Conservation (phyloP, 2,888 invertebrate genomes). For the Macaria liturata region DNA sequence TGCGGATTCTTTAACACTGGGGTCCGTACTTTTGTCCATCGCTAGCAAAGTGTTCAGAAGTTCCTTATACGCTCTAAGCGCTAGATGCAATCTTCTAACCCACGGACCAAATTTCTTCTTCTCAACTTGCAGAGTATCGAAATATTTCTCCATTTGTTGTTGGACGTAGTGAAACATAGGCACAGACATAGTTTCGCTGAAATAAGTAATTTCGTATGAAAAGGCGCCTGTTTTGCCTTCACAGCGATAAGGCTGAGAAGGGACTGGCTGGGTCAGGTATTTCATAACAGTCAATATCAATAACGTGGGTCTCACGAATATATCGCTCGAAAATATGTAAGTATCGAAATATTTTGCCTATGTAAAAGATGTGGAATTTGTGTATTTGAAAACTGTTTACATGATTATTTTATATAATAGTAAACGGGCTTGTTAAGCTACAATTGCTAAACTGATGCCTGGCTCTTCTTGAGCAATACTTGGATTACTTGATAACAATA, state of each 20-base stretch:
- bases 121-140: slow-evolving; percentile 92
- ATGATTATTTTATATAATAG: too few relatives aligned
- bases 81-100: slow-evolving; percentile 94
- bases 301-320: slow-evolving; percentile 21
- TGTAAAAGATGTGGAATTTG: too few relatives aligned
- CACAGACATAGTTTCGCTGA: slow-evolving; percentile 95
- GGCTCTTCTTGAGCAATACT: too few relatives aligned
- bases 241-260: slow-evolving; percentile 6
- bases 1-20: slow-evolving; percentile 89
- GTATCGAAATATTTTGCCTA: not conserved
- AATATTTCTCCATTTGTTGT: slow-evolving; percentile 93
- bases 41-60: slow-evolving; percentile 91
- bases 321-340: not conserved
- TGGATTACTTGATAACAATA: too few relatives aligned
- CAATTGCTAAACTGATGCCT: too few relatives aligned
- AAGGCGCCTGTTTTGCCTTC: slow-evolving; percentile 4
- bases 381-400: too few relatives aligned
- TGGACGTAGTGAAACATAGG: slow-evolving; percentile 97
- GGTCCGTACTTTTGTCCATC: slow-evolving; percentile 91
- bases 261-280: slow-evolving; percentile 25
- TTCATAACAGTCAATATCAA: slow-evolving; percentile 25
- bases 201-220: slow-evolving; percentile 43
- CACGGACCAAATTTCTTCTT: slow-evolving; percentile 92
- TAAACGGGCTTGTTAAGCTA: too few relatives aligned
- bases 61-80: slow-evolving; percentile 91